Percentiles rank a stretch among this genome's conserved stretches.
Conservation (phyloP, 2,113 vertebrate species). For the Ariopsis seemanni region DNA sequence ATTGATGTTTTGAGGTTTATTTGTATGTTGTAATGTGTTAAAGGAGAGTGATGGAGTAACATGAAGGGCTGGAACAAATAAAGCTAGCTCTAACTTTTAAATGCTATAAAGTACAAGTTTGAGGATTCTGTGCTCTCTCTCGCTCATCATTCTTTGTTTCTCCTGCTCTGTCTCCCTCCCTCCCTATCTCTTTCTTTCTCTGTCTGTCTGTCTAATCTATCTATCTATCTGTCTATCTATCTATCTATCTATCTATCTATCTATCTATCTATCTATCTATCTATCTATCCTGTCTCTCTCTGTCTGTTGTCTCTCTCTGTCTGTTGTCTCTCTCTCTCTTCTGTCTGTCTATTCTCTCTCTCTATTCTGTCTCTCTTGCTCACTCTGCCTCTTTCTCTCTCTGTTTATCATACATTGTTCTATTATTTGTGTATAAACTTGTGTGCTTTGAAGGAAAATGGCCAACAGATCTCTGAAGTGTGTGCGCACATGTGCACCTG, state of each 20-base stretch:
- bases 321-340: neutral
- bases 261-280: neutral
- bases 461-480: neutral
- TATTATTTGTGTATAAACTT: neutral
- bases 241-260: neutral
- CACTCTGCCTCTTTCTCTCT: neutral
- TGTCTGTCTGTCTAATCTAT: neutral
- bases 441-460: neutral
- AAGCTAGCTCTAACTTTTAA: neutral
- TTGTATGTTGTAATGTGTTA: neutral
- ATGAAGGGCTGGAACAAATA: neutral
- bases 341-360: neutral
- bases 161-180: neutral
- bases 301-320: neutral
- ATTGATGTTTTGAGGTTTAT: neutral
- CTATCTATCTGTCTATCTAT: slow-evolving; percentile 33
- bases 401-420: neutral
- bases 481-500: neutral
- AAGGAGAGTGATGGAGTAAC: neutral
- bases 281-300: neutral
- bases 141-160: neutral
- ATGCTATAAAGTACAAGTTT: neutral
- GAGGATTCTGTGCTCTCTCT: neutral
- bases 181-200: neutral
- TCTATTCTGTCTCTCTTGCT: neutral